A percentile compares a stretch with the other conserved stretches of the same genome.
Conservation (phyloP, 2,888 invertebrate species). For the Nomada fabriciana region DNA sequence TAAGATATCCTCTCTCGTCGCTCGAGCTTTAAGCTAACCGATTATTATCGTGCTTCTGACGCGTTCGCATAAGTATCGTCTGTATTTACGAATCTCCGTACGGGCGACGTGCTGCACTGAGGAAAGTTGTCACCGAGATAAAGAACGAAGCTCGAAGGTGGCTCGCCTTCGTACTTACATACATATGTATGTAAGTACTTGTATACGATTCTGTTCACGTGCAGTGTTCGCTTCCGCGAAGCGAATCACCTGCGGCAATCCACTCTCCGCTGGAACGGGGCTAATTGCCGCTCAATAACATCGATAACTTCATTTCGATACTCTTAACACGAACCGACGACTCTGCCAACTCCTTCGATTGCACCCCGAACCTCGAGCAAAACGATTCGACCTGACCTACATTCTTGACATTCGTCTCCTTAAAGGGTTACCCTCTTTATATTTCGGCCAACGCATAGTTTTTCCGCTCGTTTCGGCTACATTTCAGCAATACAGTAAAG, state of each 20-base stretch:
- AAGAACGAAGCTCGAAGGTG: conserved; percentile 15
- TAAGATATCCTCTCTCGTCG: conserved; percentile 63
- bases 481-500: not conserved
- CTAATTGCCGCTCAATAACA: conserved; percentile 22
- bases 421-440: too few relatives aligned
- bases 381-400: conserved; percentile 3
- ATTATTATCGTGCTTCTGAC: conserved; percentile 73
- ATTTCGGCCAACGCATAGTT: not conserved
- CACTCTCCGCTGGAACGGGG: not conserved
- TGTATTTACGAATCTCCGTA: conserved; percentile 42
- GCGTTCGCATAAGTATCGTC: conserved; percentile 69
- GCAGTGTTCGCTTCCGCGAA: conserved; percentile 30
- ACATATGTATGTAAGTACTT: not conserved
- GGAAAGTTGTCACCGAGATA: conserved; percentile 1
- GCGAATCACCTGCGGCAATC: not conserved
- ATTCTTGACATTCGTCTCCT: not conserved
- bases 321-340: conserved; percentile 6
- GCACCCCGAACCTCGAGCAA: not conserved
- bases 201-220: conserved; percentile 19
- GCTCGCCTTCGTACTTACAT: too few relatives aligned
- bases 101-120: conserved; percentile 32
- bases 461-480: not conserved
- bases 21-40: conserved; percentile 71
- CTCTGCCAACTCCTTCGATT: conserved; percentile 11
- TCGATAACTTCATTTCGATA: conserved; percentile 25